These are phyloP conservation scores for Tachina grossa DNA, from an alignment of 2,888 invertebrate species.

Conservation along the genomic window DNA sequence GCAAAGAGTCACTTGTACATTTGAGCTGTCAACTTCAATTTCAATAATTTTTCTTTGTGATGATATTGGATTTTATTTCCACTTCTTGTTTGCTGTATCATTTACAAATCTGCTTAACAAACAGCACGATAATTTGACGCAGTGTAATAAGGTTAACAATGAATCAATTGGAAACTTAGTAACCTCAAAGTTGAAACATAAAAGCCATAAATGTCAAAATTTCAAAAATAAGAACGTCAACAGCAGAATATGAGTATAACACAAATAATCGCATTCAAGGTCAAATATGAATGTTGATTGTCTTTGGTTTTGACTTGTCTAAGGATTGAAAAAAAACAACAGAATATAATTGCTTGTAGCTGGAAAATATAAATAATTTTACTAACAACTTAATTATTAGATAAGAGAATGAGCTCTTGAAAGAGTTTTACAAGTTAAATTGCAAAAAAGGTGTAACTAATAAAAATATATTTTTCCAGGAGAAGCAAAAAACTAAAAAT, in stretches of 20 bases:
- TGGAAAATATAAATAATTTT: too few species aligned
- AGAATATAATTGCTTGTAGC: too few species aligned
- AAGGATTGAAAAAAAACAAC: too few species aligned
- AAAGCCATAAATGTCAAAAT: slow-evolving; percentile 8
- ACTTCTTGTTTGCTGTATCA: not conserved
- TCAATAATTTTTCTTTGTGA: slow-evolving; percentile 8
- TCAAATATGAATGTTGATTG: too few species aligned
- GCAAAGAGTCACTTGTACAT: not conserved
- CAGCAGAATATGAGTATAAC: not conserved
- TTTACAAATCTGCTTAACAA: slow-evolving; percentile 1
- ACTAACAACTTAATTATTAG: too few species aligned
- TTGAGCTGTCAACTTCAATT: slow-evolving; percentile 26
- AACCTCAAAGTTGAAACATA: slow-evolving; percentile 6
- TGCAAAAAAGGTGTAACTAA: too few species aligned
- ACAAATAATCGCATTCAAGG: too few species aligned
- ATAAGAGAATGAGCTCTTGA: too few species aligned
- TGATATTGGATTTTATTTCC: slow-evolving; percentile 3
- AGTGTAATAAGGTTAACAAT: not conserved
- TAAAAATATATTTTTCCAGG: too few species aligned
- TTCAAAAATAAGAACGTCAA: not conserved
- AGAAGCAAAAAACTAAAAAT: too few species aligned
- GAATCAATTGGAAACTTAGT: not conserved
- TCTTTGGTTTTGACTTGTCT: too few species aligned
- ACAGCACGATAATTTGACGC: not conserved
- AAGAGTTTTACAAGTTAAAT: too few species aligned